Evolutionary conservation across 2,797 vertebrate species (phyloP).

Genomic region (Borostomias antarcticus): DNA sequence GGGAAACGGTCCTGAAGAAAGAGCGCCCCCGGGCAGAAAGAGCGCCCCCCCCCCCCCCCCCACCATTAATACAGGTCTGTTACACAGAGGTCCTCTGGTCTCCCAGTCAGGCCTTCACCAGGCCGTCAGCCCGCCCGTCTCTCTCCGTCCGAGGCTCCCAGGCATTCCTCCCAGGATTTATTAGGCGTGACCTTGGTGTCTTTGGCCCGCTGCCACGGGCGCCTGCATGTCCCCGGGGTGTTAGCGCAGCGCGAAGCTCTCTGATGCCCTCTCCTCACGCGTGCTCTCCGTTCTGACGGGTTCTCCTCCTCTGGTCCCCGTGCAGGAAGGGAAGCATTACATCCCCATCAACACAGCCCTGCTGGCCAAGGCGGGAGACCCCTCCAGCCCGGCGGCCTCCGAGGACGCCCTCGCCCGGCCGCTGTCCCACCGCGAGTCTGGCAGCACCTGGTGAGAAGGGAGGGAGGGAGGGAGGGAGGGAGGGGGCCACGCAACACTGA

Average conservation of each 20-base stretch:
- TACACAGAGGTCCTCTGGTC: slow-evolving; percentile 28
- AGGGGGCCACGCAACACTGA: background rate
- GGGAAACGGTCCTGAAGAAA: slow-evolving; percentile 28
- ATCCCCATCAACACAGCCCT: slow-evolving; percentile 93
- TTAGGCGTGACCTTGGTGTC: slow-evolving; percentile 41
- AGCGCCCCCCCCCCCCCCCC: background rate
- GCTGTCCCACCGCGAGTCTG: slow-evolving; percentile 75
- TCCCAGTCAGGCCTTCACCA: slow-evolving; percentile 22
- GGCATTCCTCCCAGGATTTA: slow-evolving; percentile 40
- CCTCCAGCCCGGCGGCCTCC: slow-evolving; percentile 57
- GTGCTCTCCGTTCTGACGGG: slow-evolving; percentile 13
- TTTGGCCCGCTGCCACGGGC: slow-evolving; percentile 51
- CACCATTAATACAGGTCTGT: slow-evolving; percentile 48
- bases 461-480: slow-evolving; percentile 24
- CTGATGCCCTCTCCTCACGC: slow-evolving; percentile 16
- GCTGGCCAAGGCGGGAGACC: slow-evolving; percentile 75
- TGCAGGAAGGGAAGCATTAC: slow-evolving; percentile 93
- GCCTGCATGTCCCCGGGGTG: slow-evolving; percentile 31
- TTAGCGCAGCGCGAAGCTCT: slow-evolving; percentile 24
- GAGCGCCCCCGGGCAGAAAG: background rate
- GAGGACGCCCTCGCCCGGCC: slow-evolving; percentile 75
- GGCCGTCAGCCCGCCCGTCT: slow-evolving; percentile 7
- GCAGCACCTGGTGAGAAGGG: slow-evolving; percentile 80
- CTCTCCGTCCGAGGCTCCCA: slow-evolving; percentile 4
- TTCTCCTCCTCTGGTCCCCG: slow-evolving; percentile 40